Percentiles rank a stretch among this genome's conserved stretches.
phyloP scores from a whole-genome alignment of 2,113 vertebrate genomes.

The Mus spicilegus region DNA sequence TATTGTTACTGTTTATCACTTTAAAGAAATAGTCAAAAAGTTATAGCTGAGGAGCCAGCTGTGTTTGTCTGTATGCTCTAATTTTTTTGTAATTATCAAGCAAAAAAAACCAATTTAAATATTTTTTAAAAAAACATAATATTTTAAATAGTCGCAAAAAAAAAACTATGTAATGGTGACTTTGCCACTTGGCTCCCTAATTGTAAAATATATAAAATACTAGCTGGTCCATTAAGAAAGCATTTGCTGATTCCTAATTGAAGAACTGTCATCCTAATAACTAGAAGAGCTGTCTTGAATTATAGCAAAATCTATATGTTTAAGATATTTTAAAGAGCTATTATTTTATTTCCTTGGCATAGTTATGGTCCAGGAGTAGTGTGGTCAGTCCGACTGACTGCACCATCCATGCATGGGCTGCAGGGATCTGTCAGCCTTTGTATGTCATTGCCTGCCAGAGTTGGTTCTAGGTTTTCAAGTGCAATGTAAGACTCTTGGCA shows the following conservation, averaged over 20 bases:
- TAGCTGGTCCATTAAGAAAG: constrained; percentile 1
- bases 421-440: background rate
- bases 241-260: background rate
- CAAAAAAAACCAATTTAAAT: background rate
- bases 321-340: constrained; percentile 14
- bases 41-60: background rate
- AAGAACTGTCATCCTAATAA: background rate
- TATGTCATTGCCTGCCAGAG: background rate
- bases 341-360: background rate
- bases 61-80: background rate
- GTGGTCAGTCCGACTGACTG: background rate
- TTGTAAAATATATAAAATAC: background rate
- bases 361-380: background rate
- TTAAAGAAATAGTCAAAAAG: background rate
- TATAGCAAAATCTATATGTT: constrained; percentile 32
- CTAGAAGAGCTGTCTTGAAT: constrained; percentile 22
- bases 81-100: background rate
- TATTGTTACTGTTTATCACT: background rate
- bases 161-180: background rate
- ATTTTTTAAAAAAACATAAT: background rate
- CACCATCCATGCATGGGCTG: background rate
- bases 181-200: background rate
- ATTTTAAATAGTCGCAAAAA: constrained; percentile 46
- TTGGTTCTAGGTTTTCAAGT: background rate
- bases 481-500: background rate